Conservation (phyloP, 64 coral and sea anemone species). For the Montipora capricornis region DNA sequence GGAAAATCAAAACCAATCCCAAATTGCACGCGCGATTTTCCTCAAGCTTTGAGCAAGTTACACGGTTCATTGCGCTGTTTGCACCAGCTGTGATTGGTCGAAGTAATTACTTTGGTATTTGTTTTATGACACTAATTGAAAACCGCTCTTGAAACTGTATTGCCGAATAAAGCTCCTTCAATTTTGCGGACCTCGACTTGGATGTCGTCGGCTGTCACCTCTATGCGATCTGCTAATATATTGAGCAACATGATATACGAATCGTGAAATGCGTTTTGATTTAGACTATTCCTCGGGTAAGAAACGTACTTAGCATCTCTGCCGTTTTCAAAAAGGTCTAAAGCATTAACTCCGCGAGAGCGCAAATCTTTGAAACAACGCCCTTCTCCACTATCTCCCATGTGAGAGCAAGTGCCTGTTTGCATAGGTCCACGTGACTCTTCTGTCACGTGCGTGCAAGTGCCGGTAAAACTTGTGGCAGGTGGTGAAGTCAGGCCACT, state of each 20-base stretch:
- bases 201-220: slow-evolving; percentile 23
- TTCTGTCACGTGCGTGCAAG: slow-evolving; percentile 26
- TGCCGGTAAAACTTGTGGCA: slow-evolving; percentile 39
- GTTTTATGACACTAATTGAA: no score
- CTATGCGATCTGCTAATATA: slow-evolving; percentile 45
- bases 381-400: background rate
- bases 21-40: no score
- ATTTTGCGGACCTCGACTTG: slow-evolving; percentile 28
- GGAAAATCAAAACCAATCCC: no score
- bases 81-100: no score
- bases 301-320: slow-evolving; percentile 29
- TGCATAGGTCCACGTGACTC: background rate
- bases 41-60: no score
- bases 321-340: background rate
- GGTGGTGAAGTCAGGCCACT: background rate
- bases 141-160: background rate
- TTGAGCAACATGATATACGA: slow-evolving; percentile 14
- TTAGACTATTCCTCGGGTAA: background rate
- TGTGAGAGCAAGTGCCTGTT: background rate
- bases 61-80: no score
- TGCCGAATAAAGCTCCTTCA: slow-evolving; percentile 19
- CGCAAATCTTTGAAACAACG: slow-evolving; percentile 24
- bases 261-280: slow-evolving; percentile 2
- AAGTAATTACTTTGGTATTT: no score
- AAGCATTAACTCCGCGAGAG: background rate